Evolutionary conservation across 1,140 invertebrate species (phyloP).

Genomic region (Atopsyche davidsoni): DNA sequence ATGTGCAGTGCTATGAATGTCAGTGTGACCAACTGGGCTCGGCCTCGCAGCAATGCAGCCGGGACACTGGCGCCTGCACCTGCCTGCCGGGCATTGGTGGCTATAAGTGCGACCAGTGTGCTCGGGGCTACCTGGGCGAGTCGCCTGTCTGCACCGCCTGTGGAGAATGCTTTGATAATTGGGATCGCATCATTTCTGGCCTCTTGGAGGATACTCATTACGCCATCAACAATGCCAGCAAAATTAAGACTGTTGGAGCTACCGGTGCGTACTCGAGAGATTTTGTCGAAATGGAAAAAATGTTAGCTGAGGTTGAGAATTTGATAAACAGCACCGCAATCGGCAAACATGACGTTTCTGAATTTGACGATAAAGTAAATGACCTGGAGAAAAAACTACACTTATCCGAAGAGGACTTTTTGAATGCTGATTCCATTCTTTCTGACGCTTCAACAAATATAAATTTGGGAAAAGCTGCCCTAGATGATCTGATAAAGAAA

Average conservation of each 20-base stretch:
- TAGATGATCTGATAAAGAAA: conserved; percentile 67
- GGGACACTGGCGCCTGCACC: conserved; percentile 78
- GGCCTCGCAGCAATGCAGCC: conserved; percentile 75
- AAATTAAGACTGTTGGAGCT: conserved; percentile 88
- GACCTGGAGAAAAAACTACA: conserved; percentile 45
- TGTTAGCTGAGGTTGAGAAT: conserved; percentile 69
- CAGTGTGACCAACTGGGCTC: conserved; percentile 87
- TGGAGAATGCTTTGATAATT: conserved; percentile 99
- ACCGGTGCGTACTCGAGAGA: conserved; percentile 90
- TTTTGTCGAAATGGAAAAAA: conserved; percentile 85
- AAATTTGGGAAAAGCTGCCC: conserved; percentile 66
- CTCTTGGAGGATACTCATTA: conserved; percentile 61
- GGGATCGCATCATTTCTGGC: conserved; percentile 83
- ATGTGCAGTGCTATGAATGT: conserved; percentile 72
- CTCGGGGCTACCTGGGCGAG: conserved; percentile 84
- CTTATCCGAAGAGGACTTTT: not conserved
- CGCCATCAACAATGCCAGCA: conserved; percentile 78
- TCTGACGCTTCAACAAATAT: conserved; percentile 73
- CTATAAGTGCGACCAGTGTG: conserved; percentile 91
- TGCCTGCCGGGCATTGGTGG: conserved; percentile 92
- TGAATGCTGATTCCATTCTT: conserved; percentile 53
- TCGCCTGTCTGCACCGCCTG: conserved; percentile 89
- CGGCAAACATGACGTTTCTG: conserved; percentile 67
- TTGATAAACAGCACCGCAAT: conserved; percentile 72
- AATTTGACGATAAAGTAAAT: conserved; percentile 46